Evolutionary conservation across 1,140 invertebrate genomes (phyloP).

Genomic region (Drosophila elegans): DNA sequence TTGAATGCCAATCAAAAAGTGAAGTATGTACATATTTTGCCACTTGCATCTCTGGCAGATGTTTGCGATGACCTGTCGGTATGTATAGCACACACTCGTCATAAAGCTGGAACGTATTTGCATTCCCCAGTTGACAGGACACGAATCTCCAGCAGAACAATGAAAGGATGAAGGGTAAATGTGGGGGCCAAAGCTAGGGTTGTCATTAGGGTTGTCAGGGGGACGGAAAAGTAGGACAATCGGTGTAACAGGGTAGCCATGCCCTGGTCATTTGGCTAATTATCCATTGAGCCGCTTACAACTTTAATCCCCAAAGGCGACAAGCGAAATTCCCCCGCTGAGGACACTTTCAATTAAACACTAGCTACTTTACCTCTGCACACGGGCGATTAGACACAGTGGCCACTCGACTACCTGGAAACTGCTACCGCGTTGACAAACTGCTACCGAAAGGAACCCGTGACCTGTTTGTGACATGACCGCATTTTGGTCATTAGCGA

Average conservation of each 20-base stretch:
- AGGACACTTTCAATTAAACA: constrained; percentile 41
- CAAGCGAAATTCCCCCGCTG: constrained; percentile 26
- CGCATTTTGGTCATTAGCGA: constrained; percentile 42
- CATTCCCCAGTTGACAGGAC: constrained; percentile 2
- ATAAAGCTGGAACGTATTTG: constrained; percentile 22
- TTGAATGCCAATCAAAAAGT: neutral
- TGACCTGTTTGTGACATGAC: constrained; percentile 12
- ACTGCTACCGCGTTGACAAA: neutral
- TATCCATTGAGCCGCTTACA: constrained; percentile 67
- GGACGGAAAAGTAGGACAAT: neutral
- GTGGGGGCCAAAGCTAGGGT: constrained; percentile 5
- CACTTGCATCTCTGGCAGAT: constrained; percentile 1
- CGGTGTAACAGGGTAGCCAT: constrained; percentile 3
- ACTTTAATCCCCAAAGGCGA: constrained; percentile 62
- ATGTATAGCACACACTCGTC: constrained; percentile 5
- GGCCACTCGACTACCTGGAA: constrained; percentile 6
- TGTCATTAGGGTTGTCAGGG: constrained; percentile 5
- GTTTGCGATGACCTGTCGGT: neutral
- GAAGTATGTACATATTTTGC: neutral
- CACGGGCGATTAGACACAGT: constrained; percentile 14
- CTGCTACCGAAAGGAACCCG: constrained; percentile 21
- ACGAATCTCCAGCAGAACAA: constrained; percentile 4
- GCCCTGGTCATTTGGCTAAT: constrained; percentile 59
- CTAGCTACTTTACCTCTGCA: constrained; percentile 1
- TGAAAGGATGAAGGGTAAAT: constrained; percentile 1